These are phyloP conservation scores for Parotia lawesii DNA, from an alignment of 2,113 vertebrate genomes.

Conservation along the genomic window DNA sequence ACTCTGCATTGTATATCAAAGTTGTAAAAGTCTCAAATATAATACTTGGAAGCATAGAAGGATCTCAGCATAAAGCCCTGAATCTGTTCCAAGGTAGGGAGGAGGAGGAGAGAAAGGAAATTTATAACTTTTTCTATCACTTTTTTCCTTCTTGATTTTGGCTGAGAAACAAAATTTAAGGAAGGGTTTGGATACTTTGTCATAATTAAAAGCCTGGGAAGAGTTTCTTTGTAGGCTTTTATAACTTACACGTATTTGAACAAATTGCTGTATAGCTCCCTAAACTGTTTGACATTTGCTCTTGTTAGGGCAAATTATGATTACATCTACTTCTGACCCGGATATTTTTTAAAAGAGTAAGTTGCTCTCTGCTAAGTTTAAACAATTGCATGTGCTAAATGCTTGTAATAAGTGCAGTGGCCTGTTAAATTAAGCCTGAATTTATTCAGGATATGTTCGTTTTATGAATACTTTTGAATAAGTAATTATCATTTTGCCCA, in stretches of 20 bases:
- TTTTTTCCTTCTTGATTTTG: not conserved
- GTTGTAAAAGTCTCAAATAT: not conserved
- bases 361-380: not conserved
- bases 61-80: not conserved
- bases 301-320: not conserved
- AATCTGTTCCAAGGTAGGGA: not conserved
- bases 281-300: not conserved
- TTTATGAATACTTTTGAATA: slow-evolving; percentile 24
- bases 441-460: slow-evolving; percentile 29
- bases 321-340: slow-evolving; percentile 12
- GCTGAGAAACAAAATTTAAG: not conserved
- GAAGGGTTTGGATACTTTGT: not conserved
- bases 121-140: not conserved
- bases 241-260: not conserved
- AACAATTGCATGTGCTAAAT: not conserved
- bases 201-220: not conserved
- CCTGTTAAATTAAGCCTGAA: slow-evolving; percentile 48
- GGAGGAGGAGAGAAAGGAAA: not conserved
- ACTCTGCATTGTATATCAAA: not conserved
- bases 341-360: not conserved
- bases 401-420: not conserved
- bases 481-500: slow-evolving; percentile 22
- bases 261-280: not conserved
- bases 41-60: not conserved
- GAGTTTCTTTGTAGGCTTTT: not conserved